Base-by-base conservation (phyloP, 2,888 invertebrate genomes). In the Psylliodes chrysocephalus region DNA sequence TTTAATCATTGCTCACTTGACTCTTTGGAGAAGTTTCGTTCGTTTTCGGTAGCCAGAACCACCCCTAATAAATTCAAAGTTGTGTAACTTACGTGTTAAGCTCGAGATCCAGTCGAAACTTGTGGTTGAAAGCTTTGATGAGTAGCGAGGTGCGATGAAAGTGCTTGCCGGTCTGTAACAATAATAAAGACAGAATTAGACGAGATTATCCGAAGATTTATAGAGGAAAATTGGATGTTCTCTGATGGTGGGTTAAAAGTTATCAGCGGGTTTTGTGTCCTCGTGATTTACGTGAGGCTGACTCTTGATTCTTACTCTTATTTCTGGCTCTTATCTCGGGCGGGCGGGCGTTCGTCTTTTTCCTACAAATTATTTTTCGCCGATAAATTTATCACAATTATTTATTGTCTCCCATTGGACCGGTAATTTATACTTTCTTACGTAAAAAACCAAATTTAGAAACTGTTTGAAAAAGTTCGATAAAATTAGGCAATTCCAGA, bases 51-150 rank as follows among this genome's bases (percentile, higher is more conserved):
- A 22, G 57, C 52, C 60, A 44, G 52, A 47, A 38, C 44, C 60
- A 42, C 38, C 51, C 56, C 56, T 54, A 63, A 66, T 66, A 61
- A 65, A 63, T 63, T 60, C 53, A 61, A 70, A 66, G 63, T 61
- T 65, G 68, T 68, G 70, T 75, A 86, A 92, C 94, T 94, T 86
- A 95, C 94, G 95, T 93, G 86, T 96, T 96, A 87, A 96, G 91
- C 89, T 95, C 95, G 85, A 96, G 89, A 86, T 95, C 95, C 86
- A 96, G 88, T 82, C 95, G 92, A 87, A 96, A 95, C 88, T 94
- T 95, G 86, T 96, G 94, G 86, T 93, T 95, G 87, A 96, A 95
- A 84, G 95, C 95, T 88, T 95, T 95, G 87, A 96, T 95, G 87
- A 95, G 91, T 84, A 95, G 91, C 82, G 95, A 95, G 80, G 95